Evolutionary conservation across 2,888 invertebrate species (phyloP).

Genomic region (Dynastes grantii): DNA sequence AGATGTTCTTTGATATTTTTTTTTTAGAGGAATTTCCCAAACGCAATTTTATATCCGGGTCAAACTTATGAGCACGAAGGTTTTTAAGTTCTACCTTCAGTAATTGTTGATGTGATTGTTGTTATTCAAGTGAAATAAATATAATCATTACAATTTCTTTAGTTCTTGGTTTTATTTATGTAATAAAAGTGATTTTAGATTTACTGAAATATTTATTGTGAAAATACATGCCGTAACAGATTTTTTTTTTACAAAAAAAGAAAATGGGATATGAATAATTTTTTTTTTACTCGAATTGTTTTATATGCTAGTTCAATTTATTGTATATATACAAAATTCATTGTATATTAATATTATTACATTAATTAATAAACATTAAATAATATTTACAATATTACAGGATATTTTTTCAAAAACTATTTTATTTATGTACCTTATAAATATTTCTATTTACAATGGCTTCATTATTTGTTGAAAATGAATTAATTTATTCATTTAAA

Average conservation of each 20-base stretch:
- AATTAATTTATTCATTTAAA: too few relatives aligned
- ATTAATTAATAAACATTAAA: too few relatives aligned
- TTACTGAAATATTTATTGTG: constrained; percentile 50
- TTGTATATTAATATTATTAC: too few relatives aligned
- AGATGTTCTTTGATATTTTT: constrained; percentile 26
- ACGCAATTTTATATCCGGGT: constrained; percentile 81
- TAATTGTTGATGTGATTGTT: neutral
- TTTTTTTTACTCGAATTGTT: neutral
- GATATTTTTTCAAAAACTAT: too few relatives aligned
- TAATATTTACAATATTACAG: too few relatives aligned
- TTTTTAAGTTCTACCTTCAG: constrained; percentile 63
- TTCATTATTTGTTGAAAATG: too few relatives aligned
- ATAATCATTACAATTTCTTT: constrained; percentile 6
- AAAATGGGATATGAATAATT: neutral
- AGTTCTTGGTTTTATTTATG: constrained; percentile 8
- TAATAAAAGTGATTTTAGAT: constrained; percentile 2
- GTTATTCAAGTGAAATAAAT: neutral
- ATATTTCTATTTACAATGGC: too few relatives aligned
- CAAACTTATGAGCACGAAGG: constrained; percentile 79
- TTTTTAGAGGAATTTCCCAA: constrained; percentile 83
- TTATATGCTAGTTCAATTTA: neutral
- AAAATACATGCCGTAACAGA: constrained; percentile 45
- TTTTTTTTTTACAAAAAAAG: neutral
- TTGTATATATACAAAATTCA: too few relatives aligned
- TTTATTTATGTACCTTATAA: too few relatives aligned